Evolutionary conservation across 2,797 vertebrate species (phyloP).

Genomic region (Pseudopleuronectes americanus): DNA sequence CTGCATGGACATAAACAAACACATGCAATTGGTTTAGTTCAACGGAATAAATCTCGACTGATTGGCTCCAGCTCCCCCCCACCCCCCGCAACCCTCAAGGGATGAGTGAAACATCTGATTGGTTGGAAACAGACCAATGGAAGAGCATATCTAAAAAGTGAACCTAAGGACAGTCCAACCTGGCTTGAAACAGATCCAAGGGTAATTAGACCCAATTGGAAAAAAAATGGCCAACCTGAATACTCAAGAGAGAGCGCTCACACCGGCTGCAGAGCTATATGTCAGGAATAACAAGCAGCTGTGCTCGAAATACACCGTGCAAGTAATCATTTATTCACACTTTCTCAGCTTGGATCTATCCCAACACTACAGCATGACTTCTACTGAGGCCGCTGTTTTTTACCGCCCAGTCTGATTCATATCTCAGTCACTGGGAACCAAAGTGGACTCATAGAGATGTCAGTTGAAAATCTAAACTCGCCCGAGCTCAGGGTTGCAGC

Average conservation of each 20-base stretch:
- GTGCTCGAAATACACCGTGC: too few relatives aligned
- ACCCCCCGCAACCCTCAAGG: too few relatives aligned
- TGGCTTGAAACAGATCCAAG: neutral
- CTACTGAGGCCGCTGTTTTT: neutral
- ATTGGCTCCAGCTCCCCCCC: too few relatives aligned
- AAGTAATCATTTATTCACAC: neutral
- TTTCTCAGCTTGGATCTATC: neutral
- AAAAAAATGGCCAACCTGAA: neutral
- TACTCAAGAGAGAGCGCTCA: neutral
- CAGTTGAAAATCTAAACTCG: neutral
- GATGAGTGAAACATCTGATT: too few relatives aligned
- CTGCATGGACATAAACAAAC: too few relatives aligned
- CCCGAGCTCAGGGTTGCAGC: slow-evolving; percentile 8
- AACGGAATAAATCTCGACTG: too few relatives aligned
- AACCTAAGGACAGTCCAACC: neutral
- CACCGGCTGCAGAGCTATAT: neutral
- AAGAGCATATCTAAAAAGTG: neutral
- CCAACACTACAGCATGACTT: neutral
- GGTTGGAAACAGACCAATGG: too few relatives aligned
- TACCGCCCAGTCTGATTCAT: too few relatives aligned
- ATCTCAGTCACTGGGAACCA: too few relatives aligned
- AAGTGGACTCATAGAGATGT: too few relatives aligned
- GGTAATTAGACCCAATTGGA: neutral
- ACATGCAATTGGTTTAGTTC: too few relatives aligned
- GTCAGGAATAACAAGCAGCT: neutral